Evolutionary conservation across 1,140 invertebrate species (phyloP).

Genomic region (Macrobrachium rosenbergii): DNA sequence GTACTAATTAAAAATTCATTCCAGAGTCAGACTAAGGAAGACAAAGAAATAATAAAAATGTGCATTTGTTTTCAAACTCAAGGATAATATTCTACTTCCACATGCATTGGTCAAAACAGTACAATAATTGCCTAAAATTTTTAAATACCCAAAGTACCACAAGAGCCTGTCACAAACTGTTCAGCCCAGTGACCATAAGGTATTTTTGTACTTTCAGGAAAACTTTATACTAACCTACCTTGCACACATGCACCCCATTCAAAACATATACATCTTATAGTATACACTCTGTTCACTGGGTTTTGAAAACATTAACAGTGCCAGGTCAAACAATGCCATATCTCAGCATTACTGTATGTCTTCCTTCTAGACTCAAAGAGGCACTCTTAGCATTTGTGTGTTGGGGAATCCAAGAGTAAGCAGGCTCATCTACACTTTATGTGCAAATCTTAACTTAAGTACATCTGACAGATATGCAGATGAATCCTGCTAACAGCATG

Average conservation of each 20-base stretch:
- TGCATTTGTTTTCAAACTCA: too few relatives aligned
- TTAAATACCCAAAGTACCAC: slow-evolving; percentile 37
- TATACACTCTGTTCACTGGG: slow-evolving; percentile 34
- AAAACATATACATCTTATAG: slow-evolving; percentile 25
- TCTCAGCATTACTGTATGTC: slow-evolving; percentile 21
- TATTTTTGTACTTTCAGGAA: slow-evolving; percentile 49
- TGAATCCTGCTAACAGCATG: too few relatives aligned
- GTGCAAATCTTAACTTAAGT: too few relatives aligned
- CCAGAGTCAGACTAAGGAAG: too few relatives aligned
- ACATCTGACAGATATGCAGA: too few relatives aligned
- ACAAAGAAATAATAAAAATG: too few relatives aligned
- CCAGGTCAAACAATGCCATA: slow-evolving; percentile 28
- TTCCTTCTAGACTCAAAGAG: slow-evolving; percentile 19
- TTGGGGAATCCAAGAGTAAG: slow-evolving; percentile 18
- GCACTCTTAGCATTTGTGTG: slow-evolving; percentile 37
- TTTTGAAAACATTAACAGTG: slow-evolving; percentile 38
- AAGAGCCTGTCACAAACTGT: slow-evolving; percentile 40
- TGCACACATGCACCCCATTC: slow-evolving; percentile 15
- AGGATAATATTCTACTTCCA: slow-evolving; percentile 2
- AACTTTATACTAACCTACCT: slow-evolving; percentile 47
- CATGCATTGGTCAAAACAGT: slow-evolving; percentile 16
- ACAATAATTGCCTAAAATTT: slow-evolving; percentile 10
- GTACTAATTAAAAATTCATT: too few relatives aligned
- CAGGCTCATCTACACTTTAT: background rate
- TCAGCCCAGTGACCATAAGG: slow-evolving; percentile 28